A percentile compares a stretch with the other conserved stretches of the same genome.
Evolutionary conservation across 2,113 vertebrate species (phyloP).

Genomic region (Ellobius talpinus): DNA sequence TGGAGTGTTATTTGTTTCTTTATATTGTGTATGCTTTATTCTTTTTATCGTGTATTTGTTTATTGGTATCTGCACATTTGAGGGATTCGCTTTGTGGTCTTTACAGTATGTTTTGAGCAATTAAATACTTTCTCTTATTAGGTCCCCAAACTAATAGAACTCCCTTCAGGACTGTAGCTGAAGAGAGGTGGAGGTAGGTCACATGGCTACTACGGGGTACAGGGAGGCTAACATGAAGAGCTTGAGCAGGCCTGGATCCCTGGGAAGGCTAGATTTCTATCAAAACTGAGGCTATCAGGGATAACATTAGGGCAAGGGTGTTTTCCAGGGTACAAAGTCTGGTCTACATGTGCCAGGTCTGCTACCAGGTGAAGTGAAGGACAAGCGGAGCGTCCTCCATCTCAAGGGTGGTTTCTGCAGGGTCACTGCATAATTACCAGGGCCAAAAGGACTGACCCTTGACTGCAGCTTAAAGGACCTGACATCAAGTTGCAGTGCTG

Average conservation of each 20-base stretch:
- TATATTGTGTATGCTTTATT: too few relatives aligned
- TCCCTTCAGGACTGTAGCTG: not conserved
- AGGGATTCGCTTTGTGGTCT: not conserved
- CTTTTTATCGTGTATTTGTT: not conserved
- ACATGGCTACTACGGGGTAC: not conserved
- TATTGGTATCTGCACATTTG: not conserved
- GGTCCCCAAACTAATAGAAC: too few relatives aligned
- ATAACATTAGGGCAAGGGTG: not conserved
- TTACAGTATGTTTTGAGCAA: not conserved
- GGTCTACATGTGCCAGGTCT: not conserved
- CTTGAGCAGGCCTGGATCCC: not conserved
- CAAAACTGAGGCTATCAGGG: not conserved
- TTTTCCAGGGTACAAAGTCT: not conserved
- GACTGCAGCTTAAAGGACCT: too few relatives aligned
- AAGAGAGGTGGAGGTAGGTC: not conserved
- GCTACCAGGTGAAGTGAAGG: not conserved
- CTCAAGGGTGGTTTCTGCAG: not conserved
- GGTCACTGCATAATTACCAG: not conserved
- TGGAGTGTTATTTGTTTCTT: not conserved
- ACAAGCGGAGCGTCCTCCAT: not conserved
- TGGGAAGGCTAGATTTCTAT: not conserved
- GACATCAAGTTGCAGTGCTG: too few relatives aligned
- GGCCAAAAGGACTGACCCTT: too few relatives aligned
- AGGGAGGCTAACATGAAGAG: not conserved
- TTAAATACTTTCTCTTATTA: not conserved